Conservation (phyloP, 2,113 vertebrate species). For the Rhizomys pruinosus region DNA sequence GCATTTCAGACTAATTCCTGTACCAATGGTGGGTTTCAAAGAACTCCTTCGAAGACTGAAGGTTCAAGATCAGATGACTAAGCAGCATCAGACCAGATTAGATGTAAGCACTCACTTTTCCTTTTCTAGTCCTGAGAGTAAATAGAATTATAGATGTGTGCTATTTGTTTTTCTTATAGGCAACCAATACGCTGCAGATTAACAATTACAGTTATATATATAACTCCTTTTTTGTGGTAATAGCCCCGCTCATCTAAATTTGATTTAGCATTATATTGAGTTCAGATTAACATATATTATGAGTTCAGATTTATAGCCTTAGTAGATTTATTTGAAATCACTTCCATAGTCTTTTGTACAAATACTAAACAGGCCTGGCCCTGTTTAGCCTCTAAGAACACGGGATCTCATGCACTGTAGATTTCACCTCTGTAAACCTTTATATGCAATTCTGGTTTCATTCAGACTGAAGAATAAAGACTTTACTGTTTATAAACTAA, state of each 20-base stretch:
- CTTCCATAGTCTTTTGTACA: neutral
- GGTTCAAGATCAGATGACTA: slow-evolving; percentile 99
- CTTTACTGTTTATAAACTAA: neutral
- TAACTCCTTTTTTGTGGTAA: neutral
- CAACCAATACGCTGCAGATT: neutral
- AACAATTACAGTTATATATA: neutral
- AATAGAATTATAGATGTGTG: neutral
- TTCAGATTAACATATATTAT: slow-evolving; percentile 51
- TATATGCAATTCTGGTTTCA: neutral
- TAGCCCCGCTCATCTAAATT: neutral
- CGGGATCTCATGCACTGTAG: no score
- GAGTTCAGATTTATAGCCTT: slow-evolving; percentile 63
- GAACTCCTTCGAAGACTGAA: slow-evolving; percentile 95
- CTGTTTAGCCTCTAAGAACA: neutral
- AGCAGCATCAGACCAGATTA: slow-evolving; percentile 97
- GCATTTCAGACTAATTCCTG: slow-evolving; percentile 93
- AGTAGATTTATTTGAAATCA: slow-evolving; percentile 18
- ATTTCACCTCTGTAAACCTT: neutral
- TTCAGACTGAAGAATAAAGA: slow-evolving; percentile 6
- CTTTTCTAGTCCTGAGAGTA: neutral
- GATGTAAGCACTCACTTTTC: slow-evolving; percentile 88
- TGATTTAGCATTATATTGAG: slow-evolving; percentile 43
- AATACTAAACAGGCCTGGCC: neutral
- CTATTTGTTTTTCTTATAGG: neutral
- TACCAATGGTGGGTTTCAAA: slow-evolving; percentile 98